Base-by-base conservation (phyloP, 2,888 invertebrate genomes). In the Schrankia costaestrigalis region DNA sequence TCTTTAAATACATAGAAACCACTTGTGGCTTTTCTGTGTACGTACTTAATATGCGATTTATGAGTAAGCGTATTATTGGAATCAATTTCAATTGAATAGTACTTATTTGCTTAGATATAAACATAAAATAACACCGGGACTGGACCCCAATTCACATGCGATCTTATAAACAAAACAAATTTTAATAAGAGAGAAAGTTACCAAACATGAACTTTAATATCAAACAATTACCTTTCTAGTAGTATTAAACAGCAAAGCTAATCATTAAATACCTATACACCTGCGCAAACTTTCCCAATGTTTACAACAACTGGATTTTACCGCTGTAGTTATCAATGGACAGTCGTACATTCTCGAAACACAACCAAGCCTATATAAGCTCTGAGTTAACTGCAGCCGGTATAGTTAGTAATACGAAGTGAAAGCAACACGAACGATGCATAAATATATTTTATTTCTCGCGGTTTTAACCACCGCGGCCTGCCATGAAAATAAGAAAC, bases 311-410 rank as follows among this genome's bases (percentile, higher is more conserved):
- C 85, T 81, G 83, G 41, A 56, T 47, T 56, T 46, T 64, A 66
- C 71, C 61, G 68, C 65, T 71, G 76, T 70, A 70, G 59, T 68
- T 68, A 72, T 73, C 79, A 80, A 76, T 77, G 75, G 65, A 77
- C 64, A 56, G 58, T 57, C 62, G 73, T 65, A 74, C 75, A 70
- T 84, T 87, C 87, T 82, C 79, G 87, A 87, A 86, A 67, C 53
- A 59, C 51, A 45, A 53, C 67, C 61, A 64, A 78, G 67, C 65
- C 79, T 86, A 86, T 86, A 86, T 74, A 87, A 84, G 54, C 59
- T 48, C 41, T 39, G 48, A 47, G 49, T 48, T 33, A 53, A 50
- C 53, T 70, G 59, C 47, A 54, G 47, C 59, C 56, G 56, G 46
- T 60, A 63, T 63, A 72, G 66, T 51, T n/a, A n/a, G n/a, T n/a